Evolutionary conservation across 2,113 vertebrate genomes (phyloP).

Genomic region (Megaleporinus macrocephalus): DNA sequence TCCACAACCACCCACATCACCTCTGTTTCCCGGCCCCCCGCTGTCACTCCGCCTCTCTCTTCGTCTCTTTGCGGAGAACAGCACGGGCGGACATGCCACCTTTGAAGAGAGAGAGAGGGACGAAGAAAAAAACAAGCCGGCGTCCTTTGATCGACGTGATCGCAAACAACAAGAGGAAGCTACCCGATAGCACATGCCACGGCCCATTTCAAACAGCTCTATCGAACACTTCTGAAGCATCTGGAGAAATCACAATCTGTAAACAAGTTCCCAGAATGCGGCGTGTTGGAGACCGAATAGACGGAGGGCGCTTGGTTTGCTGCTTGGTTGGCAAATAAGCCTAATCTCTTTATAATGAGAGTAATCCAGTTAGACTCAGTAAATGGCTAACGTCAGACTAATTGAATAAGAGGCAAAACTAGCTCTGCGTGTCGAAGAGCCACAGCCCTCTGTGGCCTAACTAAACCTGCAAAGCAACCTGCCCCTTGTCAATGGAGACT

Average conservation of each 20-base stretch:
- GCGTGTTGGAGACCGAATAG: conserved; percentile 37
- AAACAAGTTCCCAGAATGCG: conserved; percentile 47
- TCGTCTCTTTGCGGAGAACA: not conserved
- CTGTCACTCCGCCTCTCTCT: not conserved
- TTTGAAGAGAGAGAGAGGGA: conserved; percentile 28
- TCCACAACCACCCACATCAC: conserved; percentile 6
- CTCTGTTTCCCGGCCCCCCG: not conserved
- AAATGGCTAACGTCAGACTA: conserved; percentile 89
- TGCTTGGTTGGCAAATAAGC: conserved; percentile 74
- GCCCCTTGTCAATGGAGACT: conserved; percentile 35
- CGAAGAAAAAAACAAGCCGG: not conserved
- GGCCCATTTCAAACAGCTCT: conserved; percentile 29
- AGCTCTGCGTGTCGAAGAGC: conserved; percentile 43
- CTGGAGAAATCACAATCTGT: conserved; percentile 32
- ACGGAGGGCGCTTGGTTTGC: conserved; percentile 56
- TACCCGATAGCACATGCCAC: conserved; percentile 20
- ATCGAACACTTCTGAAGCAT: conserved; percentile 41
- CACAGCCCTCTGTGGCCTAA: conserved; percentile 31
- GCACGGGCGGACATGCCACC: not conserved
- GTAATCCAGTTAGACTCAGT: conserved; percentile 91
- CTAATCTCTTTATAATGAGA: conserved; percentile 93
- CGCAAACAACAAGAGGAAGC: not conserved
- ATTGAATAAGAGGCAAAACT: conserved; percentile 82
- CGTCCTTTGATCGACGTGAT: not conserved
- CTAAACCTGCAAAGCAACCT: conserved; percentile 29